Percentiles rank a stretch among this genome's conserved stretches.
Conservation (phyloP, 2,113 vertebrate genomes). For the Cariama cristata region DNA sequence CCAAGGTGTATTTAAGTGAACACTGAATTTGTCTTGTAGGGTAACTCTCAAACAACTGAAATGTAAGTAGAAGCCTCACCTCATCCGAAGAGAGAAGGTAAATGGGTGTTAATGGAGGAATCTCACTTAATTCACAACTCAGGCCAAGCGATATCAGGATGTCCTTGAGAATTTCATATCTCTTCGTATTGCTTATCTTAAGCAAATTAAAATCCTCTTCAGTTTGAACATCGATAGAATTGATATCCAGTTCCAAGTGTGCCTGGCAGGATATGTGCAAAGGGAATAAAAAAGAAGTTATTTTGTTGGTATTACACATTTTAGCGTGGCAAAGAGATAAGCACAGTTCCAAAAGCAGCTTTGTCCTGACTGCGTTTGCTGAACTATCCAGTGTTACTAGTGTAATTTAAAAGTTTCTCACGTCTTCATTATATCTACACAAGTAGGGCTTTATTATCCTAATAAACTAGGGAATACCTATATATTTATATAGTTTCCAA, state of each 20-base stretch:
- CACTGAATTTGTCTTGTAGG: not conserved
- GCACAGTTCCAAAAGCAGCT: not conserved
- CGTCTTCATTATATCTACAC: not conserved
- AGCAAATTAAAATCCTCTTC: conserved; percentile 80
- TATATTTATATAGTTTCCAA: not conserved
- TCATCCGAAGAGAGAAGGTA: conserved; percentile 78
- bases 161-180: conserved; percentile 84
- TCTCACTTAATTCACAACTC: conserved; percentile 76
- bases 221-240: conserved; percentile 46
- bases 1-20: not conserved
- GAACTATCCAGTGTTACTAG: not conserved
- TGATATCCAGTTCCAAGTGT: conserved; percentile 82
- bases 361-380: not conserved
- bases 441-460: not conserved
- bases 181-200: conserved; percentile 82
- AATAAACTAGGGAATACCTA: not conserved
- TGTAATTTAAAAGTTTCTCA: not conserved
- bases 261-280: conserved; percentile 71
- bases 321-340: not conserved
- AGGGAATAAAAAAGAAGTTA: not conserved
- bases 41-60: not conserved
- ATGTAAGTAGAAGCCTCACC: conserved; percentile 73
- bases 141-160: conserved; percentile 85
- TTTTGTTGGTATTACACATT: not conserved
- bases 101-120: conserved; percentile 78